Evolutionary conservation across 2,113 vertebrate genomes (phyloP).

Genomic region (Petaurus breviceps): DNA sequence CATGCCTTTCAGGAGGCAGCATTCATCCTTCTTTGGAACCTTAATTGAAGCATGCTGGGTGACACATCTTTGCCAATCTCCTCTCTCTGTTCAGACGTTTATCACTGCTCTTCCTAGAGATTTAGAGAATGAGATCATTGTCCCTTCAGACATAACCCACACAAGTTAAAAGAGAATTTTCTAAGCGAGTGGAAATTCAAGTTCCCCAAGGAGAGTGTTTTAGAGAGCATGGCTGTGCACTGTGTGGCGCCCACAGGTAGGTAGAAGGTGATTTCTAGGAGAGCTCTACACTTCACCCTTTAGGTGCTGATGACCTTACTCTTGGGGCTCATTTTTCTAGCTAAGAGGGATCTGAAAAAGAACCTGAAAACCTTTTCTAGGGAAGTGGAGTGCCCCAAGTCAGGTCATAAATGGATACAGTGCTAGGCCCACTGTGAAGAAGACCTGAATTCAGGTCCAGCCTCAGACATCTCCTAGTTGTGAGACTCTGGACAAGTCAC

Average conservation of each 20-base stretch:
- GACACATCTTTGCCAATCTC: neutral
- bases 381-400: slow-evolving; percentile 27
- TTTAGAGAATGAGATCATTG: slow-evolving; percentile 22
- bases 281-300: neutral
- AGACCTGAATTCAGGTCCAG: neutral
- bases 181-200: neutral
- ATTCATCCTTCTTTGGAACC: slow-evolving; percentile 12
- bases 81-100: slow-evolving; percentile 35
- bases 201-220: neutral
- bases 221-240: neutral
- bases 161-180: slow-evolving; percentile 34
- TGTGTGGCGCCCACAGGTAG: neutral
- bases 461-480: neutral
- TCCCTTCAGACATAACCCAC: neutral
- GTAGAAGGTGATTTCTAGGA: neutral
- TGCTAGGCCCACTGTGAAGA: neutral
- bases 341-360: neutral
- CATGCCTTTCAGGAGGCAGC: slow-evolving; percentile 22
- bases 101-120: slow-evolving; percentile 23
- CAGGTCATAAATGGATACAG: neutral
- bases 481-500: neutral
- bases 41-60: slow-evolving; percentile 42
- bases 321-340: slow-evolving; percentile 29
- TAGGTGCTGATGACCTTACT: neutral
- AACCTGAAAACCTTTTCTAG: neutral